Evolutionary conservation across 2,113 vertebrate genomes (phyloP), one percentile per base, ranked within the genome.

Genomic region (Serinus canaria): DNA sequence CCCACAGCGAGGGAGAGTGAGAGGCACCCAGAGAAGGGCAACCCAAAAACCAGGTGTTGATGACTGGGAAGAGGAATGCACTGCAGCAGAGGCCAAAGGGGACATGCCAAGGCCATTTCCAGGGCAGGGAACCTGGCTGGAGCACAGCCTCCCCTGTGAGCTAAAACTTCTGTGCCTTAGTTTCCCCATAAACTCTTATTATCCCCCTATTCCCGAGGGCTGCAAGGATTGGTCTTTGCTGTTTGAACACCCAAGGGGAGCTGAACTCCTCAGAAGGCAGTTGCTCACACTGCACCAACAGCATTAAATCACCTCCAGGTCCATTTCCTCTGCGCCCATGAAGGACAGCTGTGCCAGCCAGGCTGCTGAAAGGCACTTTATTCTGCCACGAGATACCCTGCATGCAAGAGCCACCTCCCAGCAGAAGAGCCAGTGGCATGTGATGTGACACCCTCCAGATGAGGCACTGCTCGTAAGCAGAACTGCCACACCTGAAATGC

Each of bases 1-100:
- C 56, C 47, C 7, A 35, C 43, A 62, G 50, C 0, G 3, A 93
- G 83, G 73, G 43, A 76, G 24, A 77, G 68, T 0, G 1, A 89
- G 91, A 88, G 68, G 78, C 58, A n/a, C 47, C 60, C 5, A 3
- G 66, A 69, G 64, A 68, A 68, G 62, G 47, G 43, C 23, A 35
- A 41, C 28, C 17, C 28, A 39, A 47, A 75, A 77, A 13, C 10
- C 33, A n/a, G 60, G 79, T 0, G 0, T 0, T 2, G 7, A 15
- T 27, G 72, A 18, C 1, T 10, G 13, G 62, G 23, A 68, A 28
- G 35, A 82, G 56, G 13, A 41, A 81, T 22, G 41, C 13, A 5
- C 47, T 27, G n/a, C 41, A 47, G 30, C 21, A 30, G n/a, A 20
- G 80, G 66, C 31, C 21, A 64, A 53, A 39, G 3, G 3, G 35